These are phyloP conservation scores for Erpetoichthys calabaricus DNA, from an alignment of 2,797 vertebrate species.

Conservation along the genomic window DNA sequence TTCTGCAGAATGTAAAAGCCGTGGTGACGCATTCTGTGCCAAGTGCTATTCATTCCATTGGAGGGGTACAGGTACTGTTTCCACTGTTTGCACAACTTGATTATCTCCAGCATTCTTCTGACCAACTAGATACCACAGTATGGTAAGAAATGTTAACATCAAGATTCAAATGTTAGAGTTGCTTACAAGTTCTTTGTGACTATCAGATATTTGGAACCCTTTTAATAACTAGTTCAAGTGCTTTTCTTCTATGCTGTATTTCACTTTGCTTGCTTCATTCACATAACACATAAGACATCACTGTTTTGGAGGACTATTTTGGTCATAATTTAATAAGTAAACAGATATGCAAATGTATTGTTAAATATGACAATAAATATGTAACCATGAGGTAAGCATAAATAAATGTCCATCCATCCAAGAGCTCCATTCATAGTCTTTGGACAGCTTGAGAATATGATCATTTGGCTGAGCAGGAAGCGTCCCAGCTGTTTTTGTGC, in stretches of 20 bases:
- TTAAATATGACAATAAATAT: too few species aligned
- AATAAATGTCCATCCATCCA: too few species aligned
- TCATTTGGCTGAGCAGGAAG: too few species aligned
- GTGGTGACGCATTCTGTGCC: constrained; percentile 93
- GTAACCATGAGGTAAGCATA: too few species aligned
- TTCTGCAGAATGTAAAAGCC: constrained; percentile 83
- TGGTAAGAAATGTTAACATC: constrained; percentile 56
- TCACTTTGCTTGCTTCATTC: background rate
- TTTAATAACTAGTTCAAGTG: constrained; percentile 1
- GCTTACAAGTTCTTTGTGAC: background rate
- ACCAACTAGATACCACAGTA: constrained; percentile 77
- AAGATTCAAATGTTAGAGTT: background rate
- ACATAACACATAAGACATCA: too few species aligned
- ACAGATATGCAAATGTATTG: too few species aligned
- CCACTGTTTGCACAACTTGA: constrained; percentile 95
- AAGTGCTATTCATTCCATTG: constrained; percentile 92
- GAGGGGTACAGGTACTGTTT: constrained; percentile 93
- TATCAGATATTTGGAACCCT: background rate
- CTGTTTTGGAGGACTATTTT: too few species aligned
- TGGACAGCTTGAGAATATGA: too few species aligned
- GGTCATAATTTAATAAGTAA: too few species aligned
- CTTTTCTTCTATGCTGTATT: constrained; percentile 7
- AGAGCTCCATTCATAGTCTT: too few species aligned
- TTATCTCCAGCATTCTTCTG: constrained; percentile 70
- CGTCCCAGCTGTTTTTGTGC: too few species aligned